These are phyloP conservation scores for Phylloscopus collybita DNA, from an alignment of 2,797 vertebrate genomes.

Conservation along the genomic window DNA sequence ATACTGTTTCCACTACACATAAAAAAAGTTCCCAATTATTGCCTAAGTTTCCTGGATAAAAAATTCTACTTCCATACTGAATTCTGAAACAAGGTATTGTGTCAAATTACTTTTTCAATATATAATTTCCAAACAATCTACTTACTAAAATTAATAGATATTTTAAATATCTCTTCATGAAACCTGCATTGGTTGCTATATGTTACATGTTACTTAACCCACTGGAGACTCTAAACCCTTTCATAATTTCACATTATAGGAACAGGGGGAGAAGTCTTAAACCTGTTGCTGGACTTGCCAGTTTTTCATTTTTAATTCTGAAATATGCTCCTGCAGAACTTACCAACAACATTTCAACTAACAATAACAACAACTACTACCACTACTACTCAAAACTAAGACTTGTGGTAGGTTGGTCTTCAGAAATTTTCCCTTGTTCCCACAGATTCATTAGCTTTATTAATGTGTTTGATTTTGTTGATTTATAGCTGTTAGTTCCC, in stretches of 20 bases:
- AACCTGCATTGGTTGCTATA: neutral
- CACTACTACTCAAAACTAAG: neutral
- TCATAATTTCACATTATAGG: neutral
- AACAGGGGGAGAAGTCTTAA: neutral
- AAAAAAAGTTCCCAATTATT: neutral
- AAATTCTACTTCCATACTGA: neutral
- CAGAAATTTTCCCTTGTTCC: neutral
- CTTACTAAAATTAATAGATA: neutral
- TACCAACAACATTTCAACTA: neutral
- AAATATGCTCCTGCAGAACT: neutral
- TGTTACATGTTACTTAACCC: neutral
- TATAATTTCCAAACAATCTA: neutral
- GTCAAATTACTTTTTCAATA: neutral
- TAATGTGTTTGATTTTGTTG: neutral
- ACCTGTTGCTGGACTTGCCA: neutral
- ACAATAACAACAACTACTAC: neutral
- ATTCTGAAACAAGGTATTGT: neutral
- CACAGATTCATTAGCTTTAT: neutral
- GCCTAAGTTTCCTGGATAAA: neutral
- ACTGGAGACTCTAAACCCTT: neutral
- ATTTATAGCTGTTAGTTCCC: neutral
- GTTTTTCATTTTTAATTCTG: neutral
- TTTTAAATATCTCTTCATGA: neutral
- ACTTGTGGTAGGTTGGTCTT: neutral
- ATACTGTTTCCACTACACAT: neutral